Evolutionary conservation across 1,140 invertebrate genomes (phyloP).

Genomic region (Halictus rubicundus): DNA sequence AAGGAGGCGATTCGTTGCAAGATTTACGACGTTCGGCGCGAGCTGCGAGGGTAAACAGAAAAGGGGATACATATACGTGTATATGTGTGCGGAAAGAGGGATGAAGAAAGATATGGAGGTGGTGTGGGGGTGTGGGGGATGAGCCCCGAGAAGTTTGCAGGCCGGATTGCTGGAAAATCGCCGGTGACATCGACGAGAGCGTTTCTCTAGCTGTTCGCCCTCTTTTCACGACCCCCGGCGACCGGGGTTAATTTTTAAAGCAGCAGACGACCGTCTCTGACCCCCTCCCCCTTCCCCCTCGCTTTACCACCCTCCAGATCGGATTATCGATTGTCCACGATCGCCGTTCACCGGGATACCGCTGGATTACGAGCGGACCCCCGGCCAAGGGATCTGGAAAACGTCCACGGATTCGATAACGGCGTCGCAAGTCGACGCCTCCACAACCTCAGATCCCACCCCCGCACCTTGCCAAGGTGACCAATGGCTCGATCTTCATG

Average conservation of each 20-base stretch:
- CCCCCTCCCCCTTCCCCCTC: conserved; percentile 13
- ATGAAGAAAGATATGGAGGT: not conserved
- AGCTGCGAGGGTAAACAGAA: conserved; percentile 23
- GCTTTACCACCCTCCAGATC: not conserved
- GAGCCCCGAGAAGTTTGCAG: conserved; percentile 21
- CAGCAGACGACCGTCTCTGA: conserved; percentile 9
- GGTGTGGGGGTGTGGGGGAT: not conserved
- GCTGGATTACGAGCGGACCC: not conserved
- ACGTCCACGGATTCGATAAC: conserved; percentile 13
- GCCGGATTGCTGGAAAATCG: conserved; percentile 58
- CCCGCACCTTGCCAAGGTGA: not conserved
- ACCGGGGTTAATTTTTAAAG: conserved; percentile 61
- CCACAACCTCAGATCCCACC: too few relatives aligned
- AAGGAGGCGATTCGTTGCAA: conserved; percentile 57
- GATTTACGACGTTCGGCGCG: conserved; percentile 60
- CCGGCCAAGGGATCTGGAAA: conserved; percentile 1
- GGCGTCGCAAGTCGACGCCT: conserved; percentile 4
- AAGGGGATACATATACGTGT: not conserved
- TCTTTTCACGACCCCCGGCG: conserved; percentile 9
- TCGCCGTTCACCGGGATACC: conserved; percentile 1
- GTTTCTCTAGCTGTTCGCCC: conserved; percentile 42
- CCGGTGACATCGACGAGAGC: conserved; percentile 49
- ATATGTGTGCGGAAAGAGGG: too few relatives aligned
- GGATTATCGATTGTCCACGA: conserved; percentile 44
- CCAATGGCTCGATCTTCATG: not conserved